These are phyloP conservation scores for Eueides isabella DNA, from an alignment of 1,140 invertebrate genomes.

Conservation along the genomic window DNA sequence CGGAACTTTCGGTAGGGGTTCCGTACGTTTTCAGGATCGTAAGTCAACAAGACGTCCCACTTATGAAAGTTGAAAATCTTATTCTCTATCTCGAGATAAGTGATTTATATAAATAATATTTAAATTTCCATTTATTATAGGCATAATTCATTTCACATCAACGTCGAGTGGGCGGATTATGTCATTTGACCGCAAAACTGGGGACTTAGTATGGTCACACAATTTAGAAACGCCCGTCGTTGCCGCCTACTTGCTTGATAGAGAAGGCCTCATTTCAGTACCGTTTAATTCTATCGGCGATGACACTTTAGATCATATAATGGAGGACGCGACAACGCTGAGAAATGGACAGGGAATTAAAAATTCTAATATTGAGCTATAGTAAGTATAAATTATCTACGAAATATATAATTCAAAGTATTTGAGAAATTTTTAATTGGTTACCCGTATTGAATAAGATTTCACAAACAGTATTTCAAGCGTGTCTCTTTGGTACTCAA, in stretches of 20 bases:
- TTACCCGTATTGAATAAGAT: background rate
- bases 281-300: slow-evolving; percentile 96
- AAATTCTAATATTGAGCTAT: slow-evolving; percentile 87
- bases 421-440: background rate
- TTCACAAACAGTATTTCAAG: background rate
- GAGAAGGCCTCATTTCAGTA: slow-evolving; percentile 90
- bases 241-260: slow-evolving; percentile 92
- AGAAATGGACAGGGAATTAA: slow-evolving; percentile 83
- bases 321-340: slow-evolving; percentile 84
- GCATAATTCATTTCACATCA: slow-evolving; percentile 93
- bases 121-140: slow-evolving; percentile 75
- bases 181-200: slow-evolving; percentile 88
- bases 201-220: slow-evolving; percentile 92
- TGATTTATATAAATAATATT: too few relatives aligned
- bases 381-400: slow-evolving; percentile 83
- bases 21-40: too few relatives aligned
- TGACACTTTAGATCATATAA: slow-evolving; percentile 90
- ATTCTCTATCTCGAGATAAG: too few relatives aligned
- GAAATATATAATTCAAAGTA: background rate
- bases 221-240: slow-evolving; percentile 95
- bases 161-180: slow-evolving; percentile 94
- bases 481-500: background rate
- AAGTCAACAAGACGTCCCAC: too few relatives aligned
- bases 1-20: too few relatives aligned
- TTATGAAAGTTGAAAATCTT: too few relatives aligned